phyloP scores from a whole-genome alignment of 2,888 invertebrate species.

The Drosophila mercatorum region DNA sequence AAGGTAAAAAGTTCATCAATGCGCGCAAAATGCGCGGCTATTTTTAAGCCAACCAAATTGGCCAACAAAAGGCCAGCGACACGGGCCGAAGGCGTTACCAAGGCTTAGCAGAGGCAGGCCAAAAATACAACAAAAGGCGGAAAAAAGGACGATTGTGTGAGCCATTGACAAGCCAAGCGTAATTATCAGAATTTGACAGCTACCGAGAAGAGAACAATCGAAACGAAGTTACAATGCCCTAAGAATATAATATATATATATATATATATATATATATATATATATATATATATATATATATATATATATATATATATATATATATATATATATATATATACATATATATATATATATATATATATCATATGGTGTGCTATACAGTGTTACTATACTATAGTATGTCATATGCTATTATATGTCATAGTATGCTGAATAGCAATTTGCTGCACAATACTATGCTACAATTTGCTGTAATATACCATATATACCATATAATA shows the following conservation, averaged over 20 bases:
- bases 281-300: too few species aligned
- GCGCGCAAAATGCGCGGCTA: constrained; percentile 67
- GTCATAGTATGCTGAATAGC: too few species aligned
- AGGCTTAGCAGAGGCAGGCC: constrained; percentile 27
- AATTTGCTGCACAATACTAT: neutral
- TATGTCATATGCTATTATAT: neutral
- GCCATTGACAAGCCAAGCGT: constrained; percentile 62
- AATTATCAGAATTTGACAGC: constrained; percentile 70
- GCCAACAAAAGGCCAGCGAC: constrained; percentile 35
- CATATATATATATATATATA: too few species aligned
- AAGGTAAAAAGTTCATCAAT: constrained; percentile 59
- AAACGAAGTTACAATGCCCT: neutral
- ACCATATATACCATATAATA: neutral
- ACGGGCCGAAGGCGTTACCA: constrained; percentile 12
- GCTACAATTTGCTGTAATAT: neutral
- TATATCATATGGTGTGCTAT: too few species aligned
- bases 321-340: too few species aligned
- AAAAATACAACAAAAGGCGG: neutral
- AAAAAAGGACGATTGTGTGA: constrained; percentile 23
- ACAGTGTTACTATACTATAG: too few species aligned
- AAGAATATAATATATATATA: too few species aligned
- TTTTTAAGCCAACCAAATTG: constrained; percentile 59
- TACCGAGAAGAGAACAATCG: neutral
- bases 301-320: too few species aligned
- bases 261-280: too few species aligned